These are phyloP conservation scores for Epicauta chinensis DNA, from an alignment of 1,140 invertebrate species.

Conservation along the genomic window DNA sequence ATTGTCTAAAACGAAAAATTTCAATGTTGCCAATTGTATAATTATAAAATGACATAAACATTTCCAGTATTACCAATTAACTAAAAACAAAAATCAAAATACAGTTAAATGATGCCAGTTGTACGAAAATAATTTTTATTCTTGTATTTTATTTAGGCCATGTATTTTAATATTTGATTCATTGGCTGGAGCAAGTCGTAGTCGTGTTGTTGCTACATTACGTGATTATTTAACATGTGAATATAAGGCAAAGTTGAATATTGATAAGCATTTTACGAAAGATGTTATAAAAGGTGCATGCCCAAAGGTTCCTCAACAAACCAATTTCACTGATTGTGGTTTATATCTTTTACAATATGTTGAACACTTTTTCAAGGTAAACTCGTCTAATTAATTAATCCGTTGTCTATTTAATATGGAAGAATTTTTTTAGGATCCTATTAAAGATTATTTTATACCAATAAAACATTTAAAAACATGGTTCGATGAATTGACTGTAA, in stretches of 20 bases:
- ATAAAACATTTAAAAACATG: constrained; percentile 69
- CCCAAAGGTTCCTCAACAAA: constrained; percentile 92
- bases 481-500: constrained; percentile 74
- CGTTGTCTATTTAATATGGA: neutral
- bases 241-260: constrained; percentile 70
- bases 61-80: neutral
- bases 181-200: constrained; percentile 70
- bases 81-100: neutral
- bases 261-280: constrained; percentile 63
- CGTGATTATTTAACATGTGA: constrained; percentile 87
- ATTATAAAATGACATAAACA: too few species aligned
- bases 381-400: constrained; percentile 16
- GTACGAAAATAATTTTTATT: constrained; percentile 28
- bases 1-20: neutral
- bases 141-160: too few species aligned
- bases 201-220: constrained; percentile 77
- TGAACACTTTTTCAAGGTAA: constrained; percentile 86
- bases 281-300: constrained; percentile 75
- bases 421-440: constrained; percentile 56
- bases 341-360: constrained; percentile 93
- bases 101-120: constrained; percentile 10
- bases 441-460: constrained; percentile 65
- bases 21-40: constrained; percentile 12
- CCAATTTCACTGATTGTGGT: constrained; percentile 95
- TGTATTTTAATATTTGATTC: constrained; percentile 96